phyloP scores from a whole-genome alignment of 2,797 vertebrate genomes.

The Basileuterus tristriatus region DNA sequence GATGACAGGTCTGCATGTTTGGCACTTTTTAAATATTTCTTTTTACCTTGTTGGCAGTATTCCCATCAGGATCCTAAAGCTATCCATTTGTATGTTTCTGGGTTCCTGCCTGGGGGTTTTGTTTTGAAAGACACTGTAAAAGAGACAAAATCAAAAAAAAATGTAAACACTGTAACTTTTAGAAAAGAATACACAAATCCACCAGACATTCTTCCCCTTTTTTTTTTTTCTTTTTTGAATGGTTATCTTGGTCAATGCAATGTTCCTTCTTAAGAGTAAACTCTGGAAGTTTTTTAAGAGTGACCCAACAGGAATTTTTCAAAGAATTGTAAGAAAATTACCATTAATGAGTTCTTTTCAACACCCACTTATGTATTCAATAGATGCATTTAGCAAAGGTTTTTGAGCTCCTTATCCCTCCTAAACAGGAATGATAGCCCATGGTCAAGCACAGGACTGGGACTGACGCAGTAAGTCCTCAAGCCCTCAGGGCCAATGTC shows the following conservation, averaged over 20 bases:
- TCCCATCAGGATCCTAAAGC: conserved; percentile 60
- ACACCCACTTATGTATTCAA: not conserved
- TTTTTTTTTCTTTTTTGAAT: not conserved
- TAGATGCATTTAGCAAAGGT: not conserved
- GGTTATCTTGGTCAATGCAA: not conserved
- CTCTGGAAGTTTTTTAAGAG: not conserved
- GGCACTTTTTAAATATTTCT: conserved; percentile 64
- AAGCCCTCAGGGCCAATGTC: not conserved
- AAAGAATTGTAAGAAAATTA: not conserved
- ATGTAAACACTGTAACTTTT: not conserved
- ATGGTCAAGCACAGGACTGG: not conserved
- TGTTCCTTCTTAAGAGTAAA: not conserved
- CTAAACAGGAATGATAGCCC: not conserved
- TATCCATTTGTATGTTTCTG: conserved; percentile 3
- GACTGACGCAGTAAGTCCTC: not conserved
- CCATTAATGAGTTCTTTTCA: not conserved
- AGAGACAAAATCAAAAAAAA: not conserved
- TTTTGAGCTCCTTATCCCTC: not conserved
- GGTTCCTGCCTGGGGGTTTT: not conserved
- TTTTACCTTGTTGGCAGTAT: conserved; percentile 60
- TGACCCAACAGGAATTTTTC: not conserved
- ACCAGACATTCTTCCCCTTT: not conserved
- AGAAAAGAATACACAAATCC: not conserved
- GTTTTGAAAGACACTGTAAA: not conserved
- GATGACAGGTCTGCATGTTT: conserved; percentile 74